phyloP scores from a whole-genome alignment of 2,888 invertebrate species.

The Cerastis leucographa region DNA sequence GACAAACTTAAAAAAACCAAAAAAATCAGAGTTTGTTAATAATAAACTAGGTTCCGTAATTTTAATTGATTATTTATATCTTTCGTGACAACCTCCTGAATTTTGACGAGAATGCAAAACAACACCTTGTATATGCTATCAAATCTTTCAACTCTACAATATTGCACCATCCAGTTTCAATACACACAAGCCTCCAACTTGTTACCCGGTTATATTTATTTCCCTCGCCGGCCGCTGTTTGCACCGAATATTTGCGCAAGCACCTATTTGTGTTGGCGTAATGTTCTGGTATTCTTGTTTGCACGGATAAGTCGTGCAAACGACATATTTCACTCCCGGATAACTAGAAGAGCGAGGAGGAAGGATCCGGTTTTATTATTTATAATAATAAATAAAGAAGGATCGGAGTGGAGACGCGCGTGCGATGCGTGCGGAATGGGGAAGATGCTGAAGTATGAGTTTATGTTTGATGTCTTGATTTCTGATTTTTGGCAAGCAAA shows the following conservation, averaged over 20 bases:
- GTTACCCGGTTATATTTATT: slow-evolving; percentile 76
- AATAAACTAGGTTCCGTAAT: no score
- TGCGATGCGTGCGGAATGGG: slow-evolving; percentile 43
- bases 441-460: background rate
- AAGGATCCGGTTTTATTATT: slow-evolving; percentile 58
- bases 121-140: no score
- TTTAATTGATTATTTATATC: no score
- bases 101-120: no score
- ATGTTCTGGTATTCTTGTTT: slow-evolving; percentile 73
- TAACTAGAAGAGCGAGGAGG: slow-evolving; percentile 53
- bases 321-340: slow-evolving; percentile 68
- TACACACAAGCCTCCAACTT: slow-evolving; percentile 52
- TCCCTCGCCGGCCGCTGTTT: slow-evolving; percentile 73
- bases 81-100: no score
- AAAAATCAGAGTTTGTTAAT: no score
- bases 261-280: slow-evolving; percentile 74
- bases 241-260: slow-evolving; percentile 72
- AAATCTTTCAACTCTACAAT: background rate
- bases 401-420: slow-evolving; percentile 23
- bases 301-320: slow-evolving; percentile 66
- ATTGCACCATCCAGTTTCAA: slow-evolving; percentile 64
- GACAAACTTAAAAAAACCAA: no score
- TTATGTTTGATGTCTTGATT: slow-evolving; percentile 7
- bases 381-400: slow-evolving; percentile 64
- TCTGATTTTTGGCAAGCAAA: slow-evolving; percentile 12